phyloP scores from a whole-genome alignment of 2,888 invertebrate species.

The Tethea ocularis region DNA sequence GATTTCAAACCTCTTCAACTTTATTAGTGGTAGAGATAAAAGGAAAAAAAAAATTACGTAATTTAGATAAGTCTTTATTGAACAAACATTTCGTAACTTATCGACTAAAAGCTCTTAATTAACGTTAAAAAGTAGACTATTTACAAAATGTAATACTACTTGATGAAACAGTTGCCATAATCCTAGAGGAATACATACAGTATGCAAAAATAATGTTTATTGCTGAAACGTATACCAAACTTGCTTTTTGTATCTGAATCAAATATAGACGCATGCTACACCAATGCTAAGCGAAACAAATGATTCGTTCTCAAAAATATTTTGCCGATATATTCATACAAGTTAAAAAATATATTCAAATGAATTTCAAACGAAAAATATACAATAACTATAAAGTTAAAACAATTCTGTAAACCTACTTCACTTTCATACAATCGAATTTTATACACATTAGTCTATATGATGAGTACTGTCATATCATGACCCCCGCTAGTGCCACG shows the following conservation, averaged over 20 bases:
- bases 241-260: background rate
- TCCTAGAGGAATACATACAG: conserved; percentile 13
- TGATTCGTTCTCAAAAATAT: background rate
- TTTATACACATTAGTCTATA: background rate
- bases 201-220: conserved; percentile 1
- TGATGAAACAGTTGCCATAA: conserved; percentile 13
- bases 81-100: conserved; percentile 60
- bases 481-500: too few species aligned
- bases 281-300: background rate
- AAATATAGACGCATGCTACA: background rate
- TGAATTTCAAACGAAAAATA: background rate
- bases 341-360: background rate
- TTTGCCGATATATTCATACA: background rate
- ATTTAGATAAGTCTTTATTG: conserved; percentile 61
- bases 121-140: conserved; percentile 41
- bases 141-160: conserved; percentile 38
- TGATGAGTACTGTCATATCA: background rate
- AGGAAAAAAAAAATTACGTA: conserved; percentile 21
- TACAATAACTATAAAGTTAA: conserved; percentile 4
- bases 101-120: conserved; percentile 50
- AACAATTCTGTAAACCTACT: background rate
- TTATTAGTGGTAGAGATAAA: too few species aligned
- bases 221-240: background rate
- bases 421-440: background rate
- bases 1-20: too few species aligned